A percentile compares a stretch with the other conserved stretches of the same genome.
phyloP scores from a whole-genome alignment of 2,113 vertebrate genomes.

The Melospiza georgiana region DNA sequence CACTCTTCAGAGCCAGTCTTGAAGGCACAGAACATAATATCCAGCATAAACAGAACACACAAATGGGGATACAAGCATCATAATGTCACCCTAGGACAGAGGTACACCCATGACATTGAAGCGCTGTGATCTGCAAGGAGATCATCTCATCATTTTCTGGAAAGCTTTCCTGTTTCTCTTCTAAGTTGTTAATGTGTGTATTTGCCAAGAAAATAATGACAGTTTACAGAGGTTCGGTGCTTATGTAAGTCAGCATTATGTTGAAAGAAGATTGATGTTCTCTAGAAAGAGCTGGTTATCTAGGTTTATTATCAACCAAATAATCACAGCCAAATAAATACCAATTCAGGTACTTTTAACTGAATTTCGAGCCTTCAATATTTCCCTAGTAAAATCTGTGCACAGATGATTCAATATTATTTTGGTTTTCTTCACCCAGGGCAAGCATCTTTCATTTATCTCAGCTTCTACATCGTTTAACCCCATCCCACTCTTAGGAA shows the following conservation, averaged over 20 bases:
- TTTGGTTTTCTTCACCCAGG: background rate
- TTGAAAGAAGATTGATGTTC: background rate
- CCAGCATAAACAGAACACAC: too few relatives aligned
- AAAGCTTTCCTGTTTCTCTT: background rate
- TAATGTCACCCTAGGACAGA: background rate
- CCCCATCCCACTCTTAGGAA: background rate
- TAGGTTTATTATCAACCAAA: background rate
- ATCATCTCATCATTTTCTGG: background rate
- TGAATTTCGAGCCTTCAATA: background rate
- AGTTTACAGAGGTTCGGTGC: background rate
- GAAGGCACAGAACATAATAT: too few relatives aligned
- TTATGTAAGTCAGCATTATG: background rate
- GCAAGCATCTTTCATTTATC: constrained; percentile 35
- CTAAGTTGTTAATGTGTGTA: background rate
- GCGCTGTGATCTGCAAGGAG: background rate
- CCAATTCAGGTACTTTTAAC: background rate
- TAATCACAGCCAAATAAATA: background rate
- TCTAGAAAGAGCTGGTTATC: background rate
- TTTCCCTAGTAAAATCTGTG: background rate
- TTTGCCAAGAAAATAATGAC: background rate
- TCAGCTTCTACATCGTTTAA: constrained; percentile 4
- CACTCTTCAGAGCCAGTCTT: too few relatives aligned
- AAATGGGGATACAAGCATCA: too few relatives aligned
- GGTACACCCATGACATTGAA: background rate
- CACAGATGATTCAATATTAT: constrained; percentile 33